phyloP scores from a whole-genome alignment of 2,888 invertebrate species.

The Notodonta ziczac region DNA sequence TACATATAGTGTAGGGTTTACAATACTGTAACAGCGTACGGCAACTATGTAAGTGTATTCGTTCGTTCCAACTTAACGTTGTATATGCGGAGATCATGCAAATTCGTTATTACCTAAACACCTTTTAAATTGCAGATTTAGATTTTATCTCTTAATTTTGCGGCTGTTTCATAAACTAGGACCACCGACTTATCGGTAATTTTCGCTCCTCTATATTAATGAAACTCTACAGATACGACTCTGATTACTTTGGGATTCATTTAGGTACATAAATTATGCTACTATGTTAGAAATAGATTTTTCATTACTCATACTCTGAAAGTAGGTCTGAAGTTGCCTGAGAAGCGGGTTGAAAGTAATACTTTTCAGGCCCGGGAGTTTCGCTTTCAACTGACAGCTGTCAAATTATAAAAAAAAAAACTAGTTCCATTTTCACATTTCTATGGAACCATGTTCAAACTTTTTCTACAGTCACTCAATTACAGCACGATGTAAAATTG shows the following conservation, averaged over 20 bases:
- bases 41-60: conserved; percentile 20
- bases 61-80: conserved; percentile 21
- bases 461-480: too few species aligned
- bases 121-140: conserved; percentile 32
- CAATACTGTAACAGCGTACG: conserved; percentile 2
- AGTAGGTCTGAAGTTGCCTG: too few species aligned
- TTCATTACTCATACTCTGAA: too few species aligned
- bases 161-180: conserved; percentile 26
- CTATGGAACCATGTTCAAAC: too few species aligned
- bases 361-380: too few species aligned
- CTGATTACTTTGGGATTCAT: conserved; percentile 6
- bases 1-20: neutral
- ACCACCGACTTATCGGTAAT: neutral
- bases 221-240: neutral
- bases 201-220: neutral
- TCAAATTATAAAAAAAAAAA: too few species aligned
- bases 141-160: conserved; percentile 38
- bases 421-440: too few species aligned
- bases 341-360: too few species aligned
- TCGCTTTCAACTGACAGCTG: too few species aligned
- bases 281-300: too few species aligned
- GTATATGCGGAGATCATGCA: conserved; percentile 19
- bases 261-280: neutral
- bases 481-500: too few species aligned
- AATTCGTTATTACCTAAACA: conserved; percentile 32